A percentile compares a stretch with the other conserved stretches of the same genome.
Evolutionary conservation across 2,797 vertebrate species (phyloP).

Genomic region (Scarus forsteni): DNA sequence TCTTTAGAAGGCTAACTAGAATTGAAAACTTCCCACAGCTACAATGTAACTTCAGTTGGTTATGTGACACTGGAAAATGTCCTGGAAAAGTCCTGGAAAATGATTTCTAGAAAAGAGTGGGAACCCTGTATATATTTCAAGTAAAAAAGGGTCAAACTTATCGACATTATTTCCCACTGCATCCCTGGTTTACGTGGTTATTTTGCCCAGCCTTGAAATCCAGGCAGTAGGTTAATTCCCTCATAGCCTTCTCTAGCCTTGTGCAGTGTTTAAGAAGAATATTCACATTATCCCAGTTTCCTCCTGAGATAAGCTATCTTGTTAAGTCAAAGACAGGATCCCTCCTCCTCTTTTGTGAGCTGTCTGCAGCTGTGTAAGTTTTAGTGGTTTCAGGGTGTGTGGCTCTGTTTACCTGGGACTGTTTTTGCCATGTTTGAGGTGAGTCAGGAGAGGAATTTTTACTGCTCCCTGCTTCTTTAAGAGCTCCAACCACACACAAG

Average conservation of each 20-base stretch:
- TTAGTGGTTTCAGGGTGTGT: constrained; percentile 59
- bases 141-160: too few relatives aligned
- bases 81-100: too few relatives aligned
- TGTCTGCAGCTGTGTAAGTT: background rate
- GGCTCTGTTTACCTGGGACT: background rate
- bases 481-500: constrained; percentile 1
- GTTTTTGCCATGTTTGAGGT: constrained; percentile 14
- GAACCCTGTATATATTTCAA: too few relatives aligned
- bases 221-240: too few relatives aligned
- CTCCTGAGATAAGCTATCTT: background rate
- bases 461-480: background rate
- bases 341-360: background rate
- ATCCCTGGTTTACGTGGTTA: too few relatives aligned
- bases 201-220: too few relatives aligned
- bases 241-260: background rate
- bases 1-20: too few relatives aligned
- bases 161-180: too few relatives aligned
- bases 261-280: background rate
- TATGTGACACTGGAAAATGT: too few relatives aligned
- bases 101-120: too few relatives aligned
- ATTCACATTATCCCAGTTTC: background rate
- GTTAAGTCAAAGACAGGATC: background rate
- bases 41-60: too few relatives aligned
- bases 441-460: constrained; percentile 34
- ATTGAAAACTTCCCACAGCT: too few relatives aligned